Evolutionary conservation across 1,140 invertebrate genomes (phyloP).

Genomic region (Danaus melanippus): DNA sequence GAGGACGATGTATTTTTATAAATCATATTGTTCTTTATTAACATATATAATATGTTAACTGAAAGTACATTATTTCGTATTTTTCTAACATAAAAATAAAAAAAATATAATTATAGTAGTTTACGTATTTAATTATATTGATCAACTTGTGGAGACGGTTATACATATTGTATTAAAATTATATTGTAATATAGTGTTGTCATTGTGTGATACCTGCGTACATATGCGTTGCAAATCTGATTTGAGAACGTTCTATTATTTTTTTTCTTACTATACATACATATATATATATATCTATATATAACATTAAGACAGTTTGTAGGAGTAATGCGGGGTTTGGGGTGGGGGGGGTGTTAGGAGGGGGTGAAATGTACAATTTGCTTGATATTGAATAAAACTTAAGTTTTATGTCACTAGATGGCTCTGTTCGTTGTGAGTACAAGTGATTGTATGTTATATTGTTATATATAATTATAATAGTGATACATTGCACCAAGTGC

Average conservation of each 20-base stretch:
- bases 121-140: conserved; percentile 55
- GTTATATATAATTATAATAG: conserved; percentile 33
- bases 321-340: no score
- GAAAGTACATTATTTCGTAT: conserved; percentile 69
- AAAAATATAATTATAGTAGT: conserved; percentile 34
- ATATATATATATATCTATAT: no score
- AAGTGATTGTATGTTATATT: conserved; percentile 52
- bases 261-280: not conserved
- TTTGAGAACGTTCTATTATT: conserved; percentile 59
- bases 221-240: conserved; percentile 57
- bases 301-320: no score
- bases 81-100: conserved; percentile 59
- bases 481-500: conserved; percentile 60
- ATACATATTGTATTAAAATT: conserved; percentile 45
- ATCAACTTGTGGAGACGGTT: conserved; percentile 54
- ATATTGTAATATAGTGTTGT: conserved; percentile 35
- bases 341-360: no score
- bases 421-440: conserved; percentile 10
- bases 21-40: conserved; percentile 70
- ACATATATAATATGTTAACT: conserved; percentile 72
- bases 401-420: no score
- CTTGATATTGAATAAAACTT: no score
- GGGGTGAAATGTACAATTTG: no score
- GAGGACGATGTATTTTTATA: conserved; percentile 68
- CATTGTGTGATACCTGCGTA: conserved; percentile 39